Evolutionary conservation across 1,140 invertebrate species (phyloP).

Genomic region (Drosophila sucinea): DNA sequence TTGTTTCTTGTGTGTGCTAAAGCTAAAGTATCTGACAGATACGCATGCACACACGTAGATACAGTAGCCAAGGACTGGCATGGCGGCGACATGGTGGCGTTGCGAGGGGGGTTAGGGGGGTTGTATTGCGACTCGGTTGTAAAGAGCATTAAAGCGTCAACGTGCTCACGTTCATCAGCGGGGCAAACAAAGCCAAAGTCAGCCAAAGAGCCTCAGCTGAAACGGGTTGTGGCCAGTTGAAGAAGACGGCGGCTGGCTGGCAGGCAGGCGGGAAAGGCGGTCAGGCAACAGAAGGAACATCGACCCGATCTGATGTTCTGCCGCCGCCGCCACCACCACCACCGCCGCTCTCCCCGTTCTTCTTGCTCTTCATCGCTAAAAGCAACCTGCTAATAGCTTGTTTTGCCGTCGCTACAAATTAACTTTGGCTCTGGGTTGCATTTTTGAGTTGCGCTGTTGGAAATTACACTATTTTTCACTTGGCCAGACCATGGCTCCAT

Average conservation of each 20-base stretch:
- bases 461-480: constrained; percentile 80
- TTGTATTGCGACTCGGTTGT: constrained; percentile 19
- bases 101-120: neutral
- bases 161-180: constrained; percentile 61
- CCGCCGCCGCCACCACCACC: no score
- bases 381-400: constrained; percentile 78
- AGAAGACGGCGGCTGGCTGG: constrained; percentile 50
- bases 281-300: constrained; percentile 36
- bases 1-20: constrained; percentile 30
- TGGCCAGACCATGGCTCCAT: constrained; percentile 36
- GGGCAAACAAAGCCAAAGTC: constrained; percentile 32
- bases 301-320: constrained; percentile 4
- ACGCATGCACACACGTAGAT: constrained; percentile 55
- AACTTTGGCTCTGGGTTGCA: constrained; percentile 75
- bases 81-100: no score
- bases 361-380: constrained; percentile 8
- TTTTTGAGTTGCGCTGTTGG: constrained; percentile 62
- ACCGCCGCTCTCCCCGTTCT: constrained; percentile 6
- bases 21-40: constrained; percentile 75
- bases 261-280: constrained; percentile 20
- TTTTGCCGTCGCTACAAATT: constrained; percentile 79
- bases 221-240: constrained; percentile 56
- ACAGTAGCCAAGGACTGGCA: constrained; percentile 39
- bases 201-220: constrained; percentile 45
- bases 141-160: constrained; percentile 63